A percentile compares a stretch with the other conserved stretches of the same genome.
These are phyloP conservation scores for Holcopasites calliopsidis DNA, from an alignment of 1,140 invertebrate genomes.

Conservation along the genomic window DNA sequence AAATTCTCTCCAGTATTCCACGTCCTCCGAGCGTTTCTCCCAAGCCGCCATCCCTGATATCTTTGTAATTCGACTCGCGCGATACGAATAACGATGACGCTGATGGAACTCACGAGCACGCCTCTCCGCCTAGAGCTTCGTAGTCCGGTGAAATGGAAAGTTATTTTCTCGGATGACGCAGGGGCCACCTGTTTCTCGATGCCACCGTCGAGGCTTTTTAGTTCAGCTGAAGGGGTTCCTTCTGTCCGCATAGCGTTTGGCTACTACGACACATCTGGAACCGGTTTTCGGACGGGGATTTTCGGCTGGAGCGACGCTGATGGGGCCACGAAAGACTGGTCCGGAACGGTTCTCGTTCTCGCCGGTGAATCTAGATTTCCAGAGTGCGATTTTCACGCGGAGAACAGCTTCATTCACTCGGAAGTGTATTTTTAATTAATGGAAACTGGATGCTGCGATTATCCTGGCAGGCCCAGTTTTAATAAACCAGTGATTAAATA, in stretches of 20 bases:
- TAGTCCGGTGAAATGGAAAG: constrained; percentile 15
- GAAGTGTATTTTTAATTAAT: not conserved
- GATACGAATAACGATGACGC: constrained; percentile 19
- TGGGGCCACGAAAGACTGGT: not conserved
- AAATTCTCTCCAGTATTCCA: no score
- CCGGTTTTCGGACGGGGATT: constrained; percentile 7
- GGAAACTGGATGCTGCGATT: no score
- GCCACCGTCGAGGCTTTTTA: constrained; percentile 2
- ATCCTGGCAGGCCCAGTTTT: no score
- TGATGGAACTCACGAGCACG: constrained; percentile 2
- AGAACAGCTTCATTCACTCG: not conserved
- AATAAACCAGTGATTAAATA: no score
- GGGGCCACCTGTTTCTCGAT: constrained; percentile 22
- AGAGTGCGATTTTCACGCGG: no score
- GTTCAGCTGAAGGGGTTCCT: constrained; percentile 1
- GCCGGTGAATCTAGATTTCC: no score
- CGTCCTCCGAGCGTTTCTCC: no score
- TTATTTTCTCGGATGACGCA: constrained; percentile 28
- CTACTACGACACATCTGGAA: constrained; percentile 9
- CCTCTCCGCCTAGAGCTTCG: no score
- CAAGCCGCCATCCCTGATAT: no score
- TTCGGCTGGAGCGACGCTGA: not conserved
- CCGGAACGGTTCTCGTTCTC: not conserved
- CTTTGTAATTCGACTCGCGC: not conserved
- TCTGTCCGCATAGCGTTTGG: not conserved